A percentile compares a stretch with the other conserved stretches of the same genome.
Conservation (phyloP, 2,888 invertebrate species). For the Marronus borbonicus region DNA sequence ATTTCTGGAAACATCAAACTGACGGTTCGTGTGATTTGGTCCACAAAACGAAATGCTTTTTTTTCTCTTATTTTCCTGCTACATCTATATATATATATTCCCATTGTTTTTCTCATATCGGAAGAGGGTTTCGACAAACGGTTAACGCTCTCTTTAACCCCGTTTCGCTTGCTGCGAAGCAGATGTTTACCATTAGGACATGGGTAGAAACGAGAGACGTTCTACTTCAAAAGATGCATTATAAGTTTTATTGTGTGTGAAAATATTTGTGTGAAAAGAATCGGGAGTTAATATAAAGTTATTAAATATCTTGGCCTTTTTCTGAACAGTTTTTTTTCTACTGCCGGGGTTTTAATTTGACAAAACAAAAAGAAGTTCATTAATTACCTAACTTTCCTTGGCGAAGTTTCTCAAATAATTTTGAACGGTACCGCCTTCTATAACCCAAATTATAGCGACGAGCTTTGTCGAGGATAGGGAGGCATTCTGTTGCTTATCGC, state of each 20-base stretch:
- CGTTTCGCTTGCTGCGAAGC: background rate
- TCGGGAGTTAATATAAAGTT: too few relatives aligned
- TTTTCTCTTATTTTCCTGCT: conserved; percentile 4
- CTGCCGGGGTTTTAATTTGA: too few relatives aligned
- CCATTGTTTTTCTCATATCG: background rate
- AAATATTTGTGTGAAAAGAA: too few relatives aligned
- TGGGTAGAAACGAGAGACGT: background rate
- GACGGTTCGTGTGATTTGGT: conserved; percentile 43
- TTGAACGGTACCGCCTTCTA: background rate
- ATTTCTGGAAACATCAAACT: conserved; percentile 42
- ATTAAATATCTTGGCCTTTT: too few relatives aligned
- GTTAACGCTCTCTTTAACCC: background rate
- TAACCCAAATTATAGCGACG: conserved; percentile 23
- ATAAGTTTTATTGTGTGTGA: too few relatives aligned
- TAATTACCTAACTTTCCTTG: conserved; percentile 5
- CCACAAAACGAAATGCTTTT: conserved; percentile 38
- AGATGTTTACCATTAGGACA: background rate
- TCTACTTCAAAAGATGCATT: too few relatives aligned
- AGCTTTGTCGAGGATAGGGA: conserved; percentile 17
- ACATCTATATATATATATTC: too few relatives aligned
- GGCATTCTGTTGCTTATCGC: background rate
- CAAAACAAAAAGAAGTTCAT: background rate
- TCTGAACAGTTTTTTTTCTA: too few relatives aligned
- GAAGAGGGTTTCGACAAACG: conserved; percentile 9
- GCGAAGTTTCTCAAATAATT: conserved; percentile 1